Percentiles rank a stretch among this genome's conserved stretches.
These are phyloP conservation scores for Rafetus swinhoei DNA, from an alignment of 2,113 vertebrate species.

Conservation along the genomic window DNA sequence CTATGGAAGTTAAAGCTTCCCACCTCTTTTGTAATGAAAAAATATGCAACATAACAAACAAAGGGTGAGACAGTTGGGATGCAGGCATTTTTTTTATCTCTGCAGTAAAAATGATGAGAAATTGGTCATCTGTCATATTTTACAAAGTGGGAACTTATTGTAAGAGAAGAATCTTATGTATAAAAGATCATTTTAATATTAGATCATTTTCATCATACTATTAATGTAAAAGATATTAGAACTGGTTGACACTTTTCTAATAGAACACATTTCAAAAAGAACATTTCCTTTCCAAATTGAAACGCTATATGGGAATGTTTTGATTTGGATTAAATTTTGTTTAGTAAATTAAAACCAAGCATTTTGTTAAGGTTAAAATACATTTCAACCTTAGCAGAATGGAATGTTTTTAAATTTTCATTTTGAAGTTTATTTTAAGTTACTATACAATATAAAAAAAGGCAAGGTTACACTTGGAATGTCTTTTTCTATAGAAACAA, in stretches of 20 bases:
- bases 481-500: too few species aligned
- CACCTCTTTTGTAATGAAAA: background rate
- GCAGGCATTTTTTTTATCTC: background rate
- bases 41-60: background rate
- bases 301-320: background rate
- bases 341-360: fast-evolving
- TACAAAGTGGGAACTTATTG: fast-evolving
- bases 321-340: background rate
- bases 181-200: background rate
- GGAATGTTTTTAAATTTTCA: background rate
- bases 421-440: background rate
- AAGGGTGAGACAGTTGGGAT: background rate
- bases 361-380: background rate
- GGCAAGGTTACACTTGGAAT: background rate
- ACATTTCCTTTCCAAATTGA: background rate
- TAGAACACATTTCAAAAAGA: background rate
- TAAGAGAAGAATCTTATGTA: background rate
- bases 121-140: background rate
- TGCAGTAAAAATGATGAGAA: background rate
- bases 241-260: background rate
- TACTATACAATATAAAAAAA: background rate
- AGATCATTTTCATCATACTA: background rate
- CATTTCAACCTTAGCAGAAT: background rate
- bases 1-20: background rate
- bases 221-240: background rate